Conservation (phyloP, 1,140 invertebrate species). For the Ceratosolen fusciceps region DNA sequence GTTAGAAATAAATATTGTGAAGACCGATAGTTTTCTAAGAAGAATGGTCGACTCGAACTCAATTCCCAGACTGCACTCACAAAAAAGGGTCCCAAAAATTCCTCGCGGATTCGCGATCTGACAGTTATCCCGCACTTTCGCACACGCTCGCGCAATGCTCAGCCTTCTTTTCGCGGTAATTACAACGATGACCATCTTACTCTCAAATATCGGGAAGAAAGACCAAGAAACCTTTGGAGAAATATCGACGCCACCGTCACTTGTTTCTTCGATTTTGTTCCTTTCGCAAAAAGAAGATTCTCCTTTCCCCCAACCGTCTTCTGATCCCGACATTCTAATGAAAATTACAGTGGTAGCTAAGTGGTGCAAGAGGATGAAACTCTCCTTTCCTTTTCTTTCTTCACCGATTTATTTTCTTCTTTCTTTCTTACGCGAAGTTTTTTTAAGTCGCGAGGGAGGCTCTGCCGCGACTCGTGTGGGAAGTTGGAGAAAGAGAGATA, state of each 20-base stretch:
- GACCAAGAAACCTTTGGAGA: constrained; percentile 31
- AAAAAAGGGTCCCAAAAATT: constrained; percentile 19
- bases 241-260: constrained; percentile 36
- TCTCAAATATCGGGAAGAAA: constrained; percentile 39
- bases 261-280: constrained; percentile 32
- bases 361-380: constrained; percentile 47
- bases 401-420: constrained; percentile 3
- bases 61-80: background rate
- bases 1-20: constrained; percentile 25
- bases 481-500: background rate
- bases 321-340: constrained; percentile 29
- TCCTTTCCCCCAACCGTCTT: no score
- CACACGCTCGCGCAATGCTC: constrained; percentile 23
- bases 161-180: constrained; percentile 20
- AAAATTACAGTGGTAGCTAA: constrained; percentile 50
- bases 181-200: constrained; percentile 44
- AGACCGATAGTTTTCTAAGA: constrained; percentile 15
- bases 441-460: constrained; percentile 21
- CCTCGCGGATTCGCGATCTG: constrained; percentile 14
- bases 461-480: constrained; percentile 30
- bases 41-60: background rate
- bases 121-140: background rate
- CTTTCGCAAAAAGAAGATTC: constrained; percentile 11
- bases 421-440: constrained; percentile 21
- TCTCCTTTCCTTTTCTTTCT: constrained; percentile 11